Percentiles rank a stretch among this genome's conserved stretches.
Evolutionary conservation across 2,113 vertebrate species (phyloP).

Genomic region (Solenodon paradoxus): DNA sequence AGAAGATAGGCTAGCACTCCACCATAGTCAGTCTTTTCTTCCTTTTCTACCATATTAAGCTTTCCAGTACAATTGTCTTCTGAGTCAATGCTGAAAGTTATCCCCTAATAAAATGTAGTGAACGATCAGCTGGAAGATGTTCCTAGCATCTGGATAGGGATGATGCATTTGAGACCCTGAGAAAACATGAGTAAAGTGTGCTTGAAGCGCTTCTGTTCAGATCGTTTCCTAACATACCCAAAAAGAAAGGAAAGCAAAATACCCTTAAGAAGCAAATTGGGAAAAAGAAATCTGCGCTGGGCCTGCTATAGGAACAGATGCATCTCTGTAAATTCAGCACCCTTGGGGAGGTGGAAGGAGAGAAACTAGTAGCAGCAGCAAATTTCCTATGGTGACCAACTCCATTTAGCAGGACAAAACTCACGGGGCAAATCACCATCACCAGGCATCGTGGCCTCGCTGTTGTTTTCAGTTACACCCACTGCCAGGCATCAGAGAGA

Average conservation of each 20-base stretch:
- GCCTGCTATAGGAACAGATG: neutral
- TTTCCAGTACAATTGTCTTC: neutral
- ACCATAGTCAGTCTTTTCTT: neutral
- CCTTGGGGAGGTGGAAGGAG: neutral
- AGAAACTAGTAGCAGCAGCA: neutral
- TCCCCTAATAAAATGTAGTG: conserved; percentile 26
- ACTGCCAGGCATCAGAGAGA: neutral
- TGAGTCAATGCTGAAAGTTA: neutral
- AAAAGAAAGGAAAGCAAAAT: neutral
- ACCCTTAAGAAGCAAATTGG: neutral
- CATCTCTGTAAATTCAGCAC: neutral
- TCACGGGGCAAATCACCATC: neutral
- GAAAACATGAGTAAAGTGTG: neutral
- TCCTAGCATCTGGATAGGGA: neutral
- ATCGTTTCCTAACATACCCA: neutral
- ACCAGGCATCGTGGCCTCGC: neutral
- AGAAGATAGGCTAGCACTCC: neutral
- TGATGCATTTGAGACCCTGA: neutral
- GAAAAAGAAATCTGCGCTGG: neutral
- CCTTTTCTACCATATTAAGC: neutral
- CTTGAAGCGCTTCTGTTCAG: neutral
- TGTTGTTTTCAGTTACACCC: neutral
- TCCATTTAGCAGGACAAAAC: neutral
- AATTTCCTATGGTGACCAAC: neutral
- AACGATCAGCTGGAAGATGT: neutral